These are phyloP conservation scores for Rhyacophila evoluta DNA, from an alignment of 2,888 invertebrate species.

Conservation along the genomic window DNA sequence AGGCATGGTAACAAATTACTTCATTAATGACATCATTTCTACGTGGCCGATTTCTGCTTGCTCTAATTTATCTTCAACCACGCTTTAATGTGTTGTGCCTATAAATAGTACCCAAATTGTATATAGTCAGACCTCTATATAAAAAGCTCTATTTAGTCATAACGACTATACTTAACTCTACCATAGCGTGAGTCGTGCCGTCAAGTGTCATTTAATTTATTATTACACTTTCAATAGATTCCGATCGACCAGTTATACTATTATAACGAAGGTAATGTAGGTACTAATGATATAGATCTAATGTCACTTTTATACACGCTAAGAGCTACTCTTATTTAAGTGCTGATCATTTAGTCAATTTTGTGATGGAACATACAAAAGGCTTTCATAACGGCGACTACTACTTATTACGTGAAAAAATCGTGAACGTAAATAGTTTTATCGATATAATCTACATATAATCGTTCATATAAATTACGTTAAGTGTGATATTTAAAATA, in stretches of 20 bases:
- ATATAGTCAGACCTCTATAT: background rate
- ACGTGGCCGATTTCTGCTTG: too few relatives aligned
- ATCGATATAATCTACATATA: too few relatives aligned
- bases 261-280: constrained; percentile 23
- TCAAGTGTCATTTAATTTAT: constrained; percentile 29
- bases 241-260: constrained; percentile 1
- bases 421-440: too few relatives aligned
- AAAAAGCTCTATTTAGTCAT: background rate
- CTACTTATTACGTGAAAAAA: too few relatives aligned
- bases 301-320: background rate
- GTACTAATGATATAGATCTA: constrained; percentile 25
- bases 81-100: background rate
- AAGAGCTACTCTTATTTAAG: background rate
- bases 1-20: too few relatives aligned
- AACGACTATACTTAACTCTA: background rate
- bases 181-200: background rate
- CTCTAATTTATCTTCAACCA: too few relatives aligned
- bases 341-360: background rate
- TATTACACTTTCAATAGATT: constrained; percentile 11
- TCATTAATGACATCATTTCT: too few relatives aligned
- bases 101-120: background rate
- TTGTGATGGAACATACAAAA: too few relatives aligned
- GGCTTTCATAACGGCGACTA: too few relatives aligned
- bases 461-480: too few relatives aligned
- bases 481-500: too few relatives aligned